Conservation (phyloP, 2,888 invertebrate species). For the Phasia obesa region DNA sequence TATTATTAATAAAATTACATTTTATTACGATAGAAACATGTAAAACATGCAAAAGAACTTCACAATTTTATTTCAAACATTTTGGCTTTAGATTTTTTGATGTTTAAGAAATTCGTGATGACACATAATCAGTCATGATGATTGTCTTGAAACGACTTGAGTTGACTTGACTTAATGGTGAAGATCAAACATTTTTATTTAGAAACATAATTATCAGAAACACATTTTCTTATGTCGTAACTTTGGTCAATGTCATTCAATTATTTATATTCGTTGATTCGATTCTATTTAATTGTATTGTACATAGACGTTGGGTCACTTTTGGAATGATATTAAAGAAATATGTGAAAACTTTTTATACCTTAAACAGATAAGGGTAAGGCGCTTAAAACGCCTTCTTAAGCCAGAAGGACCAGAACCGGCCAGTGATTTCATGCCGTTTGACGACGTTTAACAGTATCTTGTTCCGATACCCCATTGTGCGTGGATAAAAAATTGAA, state of each 20-base stretch:
- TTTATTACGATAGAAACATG: slow-evolving; percentile 35
- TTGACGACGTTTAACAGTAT: too few species aligned
- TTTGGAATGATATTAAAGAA: not conserved
- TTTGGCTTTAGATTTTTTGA: slow-evolving; percentile 27
- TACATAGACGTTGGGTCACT: not conserved
- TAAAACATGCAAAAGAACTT: slow-evolving; percentile 59
- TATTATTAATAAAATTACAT: slow-evolving; percentile 23
- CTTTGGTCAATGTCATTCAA: slow-evolving; percentile 66
- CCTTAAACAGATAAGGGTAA: too few species aligned
- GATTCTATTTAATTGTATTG: slow-evolving; percentile 30
- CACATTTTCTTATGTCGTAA: slow-evolving; percentile 49
- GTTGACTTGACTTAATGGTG: slow-evolving; percentile 7
- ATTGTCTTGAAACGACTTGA: slow-evolving; percentile 25
- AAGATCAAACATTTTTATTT: slow-evolving; percentile 53
- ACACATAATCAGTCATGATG: slow-evolving; percentile 62
- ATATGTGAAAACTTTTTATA: too few species aligned
- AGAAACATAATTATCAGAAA: slow-evolving; percentile 28
- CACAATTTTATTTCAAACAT: slow-evolving; percentile 19
- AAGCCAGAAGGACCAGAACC: too few species aligned
- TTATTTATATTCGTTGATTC: not conserved
- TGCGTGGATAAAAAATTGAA: too few species aligned
- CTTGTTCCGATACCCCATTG: too few species aligned
- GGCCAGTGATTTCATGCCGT: too few species aligned
- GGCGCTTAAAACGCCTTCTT: too few species aligned
- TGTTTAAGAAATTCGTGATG: slow-evolving; percentile 65